A percentile compares a stretch with the other conserved stretches of the same genome.
Evolutionary conservation across 2,888 invertebrate species (phyloP).

Genomic region (Drosophila affinis): DNA sequence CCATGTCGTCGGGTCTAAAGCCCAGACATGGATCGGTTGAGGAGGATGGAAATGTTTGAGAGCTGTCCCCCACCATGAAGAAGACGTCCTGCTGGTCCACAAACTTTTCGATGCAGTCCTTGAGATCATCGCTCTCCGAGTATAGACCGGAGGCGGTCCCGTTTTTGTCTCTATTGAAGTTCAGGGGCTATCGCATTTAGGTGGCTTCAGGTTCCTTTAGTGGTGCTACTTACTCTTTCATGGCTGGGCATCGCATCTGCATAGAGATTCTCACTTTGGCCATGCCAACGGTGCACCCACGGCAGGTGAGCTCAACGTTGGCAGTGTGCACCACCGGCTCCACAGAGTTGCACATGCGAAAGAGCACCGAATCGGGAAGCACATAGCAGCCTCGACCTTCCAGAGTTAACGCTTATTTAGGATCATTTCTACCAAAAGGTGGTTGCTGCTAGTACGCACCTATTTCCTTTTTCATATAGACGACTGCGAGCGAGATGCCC

Average conservation of each 20-base stretch:
- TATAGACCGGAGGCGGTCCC: slow-evolving; percentile 9
- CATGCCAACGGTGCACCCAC: slow-evolving; percentile 65
- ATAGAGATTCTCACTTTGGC: slow-evolving; percentile 44
- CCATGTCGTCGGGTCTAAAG: slow-evolving; percentile 21
- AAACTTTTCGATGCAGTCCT: slow-evolving; percentile 4
- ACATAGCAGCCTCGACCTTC: slow-evolving; percentile 57
- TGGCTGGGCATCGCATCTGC: slow-evolving; percentile 45
- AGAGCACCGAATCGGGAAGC: slow-evolving; percentile 46
- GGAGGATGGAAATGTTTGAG: slow-evolving; percentile 23
- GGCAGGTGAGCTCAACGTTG: slow-evolving; percentile 62
- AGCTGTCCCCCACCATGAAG: slow-evolving; percentile 4
- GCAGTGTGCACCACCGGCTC: slow-evolving; percentile 48
- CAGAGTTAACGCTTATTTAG: not conserved
- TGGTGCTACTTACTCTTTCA: slow-evolving; percentile 61
- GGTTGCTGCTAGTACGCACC: slow-evolving; percentile 32
- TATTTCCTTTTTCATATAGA: slow-evolving; percentile 56
- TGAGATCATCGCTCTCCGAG: slow-evolving; percentile 9
- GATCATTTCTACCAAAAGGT: not conserved
- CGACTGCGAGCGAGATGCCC: slow-evolving; percentile 50
- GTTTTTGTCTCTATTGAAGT: slow-evolving; percentile 56
- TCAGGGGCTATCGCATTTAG: slow-evolving; percentile 46
- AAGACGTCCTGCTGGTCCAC: slow-evolving; percentile 21
- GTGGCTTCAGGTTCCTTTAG: slow-evolving; percentile 40
- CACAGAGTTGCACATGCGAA: slow-evolving; percentile 28
- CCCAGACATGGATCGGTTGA: slow-evolving; percentile 58